These are phyloP conservation scores for Drosophila yooni DNA, from an alignment of 2,888 invertebrate genomes.

Conservation along the genomic window DNA sequence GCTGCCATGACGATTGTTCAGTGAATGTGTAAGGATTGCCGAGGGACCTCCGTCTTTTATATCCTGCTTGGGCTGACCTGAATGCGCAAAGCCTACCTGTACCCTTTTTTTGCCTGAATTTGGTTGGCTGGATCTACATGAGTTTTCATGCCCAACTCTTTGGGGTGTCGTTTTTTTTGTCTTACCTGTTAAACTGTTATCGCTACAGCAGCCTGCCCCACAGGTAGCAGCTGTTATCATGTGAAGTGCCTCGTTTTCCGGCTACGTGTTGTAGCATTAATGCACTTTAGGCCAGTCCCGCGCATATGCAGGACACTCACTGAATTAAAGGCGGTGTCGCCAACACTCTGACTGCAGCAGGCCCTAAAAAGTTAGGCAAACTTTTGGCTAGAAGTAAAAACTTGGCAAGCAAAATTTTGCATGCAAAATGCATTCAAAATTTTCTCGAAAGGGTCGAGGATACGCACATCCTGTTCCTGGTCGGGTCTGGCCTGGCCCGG, in stretches of 20 bases:
- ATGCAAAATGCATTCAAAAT: slow-evolving; percentile 26
- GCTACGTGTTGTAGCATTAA: slow-evolving; percentile 42
- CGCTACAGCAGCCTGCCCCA: background rate
- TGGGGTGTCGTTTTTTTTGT: slow-evolving; percentile 38
- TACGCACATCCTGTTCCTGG: slow-evolving; percentile 35
- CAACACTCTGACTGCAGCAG: background rate
- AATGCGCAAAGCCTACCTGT: slow-evolving; percentile 10
- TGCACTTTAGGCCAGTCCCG: slow-evolving; percentile 58
- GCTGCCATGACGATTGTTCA: slow-evolving; percentile 56
- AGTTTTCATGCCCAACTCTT: slow-evolving; percentile 58
- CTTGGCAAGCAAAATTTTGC: slow-evolving; percentile 19
- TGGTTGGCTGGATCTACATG: slow-evolving; percentile 18
- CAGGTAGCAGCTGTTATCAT: slow-evolving; percentile 57
- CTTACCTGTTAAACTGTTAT: slow-evolving; percentile 37
- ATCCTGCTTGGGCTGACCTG: slow-evolving; percentile 20
- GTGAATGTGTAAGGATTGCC: slow-evolving; percentile 46
- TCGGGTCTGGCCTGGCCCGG: background rate
- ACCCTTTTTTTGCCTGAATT: background rate
- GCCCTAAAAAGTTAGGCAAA: slow-evolving; percentile 56
- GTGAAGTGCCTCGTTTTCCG: slow-evolving; percentile 15
- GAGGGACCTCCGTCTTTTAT: slow-evolving; percentile 43
- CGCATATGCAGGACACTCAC: slow-evolving; percentile 36
- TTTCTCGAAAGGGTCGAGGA: background rate
- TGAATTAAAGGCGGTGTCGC: slow-evolving; percentile 6
- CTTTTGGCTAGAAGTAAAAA: slow-evolving; percentile 16